Base-by-base conservation (phyloP, 2,888 invertebrate species). In the Cheilosia grossa region DNA sequence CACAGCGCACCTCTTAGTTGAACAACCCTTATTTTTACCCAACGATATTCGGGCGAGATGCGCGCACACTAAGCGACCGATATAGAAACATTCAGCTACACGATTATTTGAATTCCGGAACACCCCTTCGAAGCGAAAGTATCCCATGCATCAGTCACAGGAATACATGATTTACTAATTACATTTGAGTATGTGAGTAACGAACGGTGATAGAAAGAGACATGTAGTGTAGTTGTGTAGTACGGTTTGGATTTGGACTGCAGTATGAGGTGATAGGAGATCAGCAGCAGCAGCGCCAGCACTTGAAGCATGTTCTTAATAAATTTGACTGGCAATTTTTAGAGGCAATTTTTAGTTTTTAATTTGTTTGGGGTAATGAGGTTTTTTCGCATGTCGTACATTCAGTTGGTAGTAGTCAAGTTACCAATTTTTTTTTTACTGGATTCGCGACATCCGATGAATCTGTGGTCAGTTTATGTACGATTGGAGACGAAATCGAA, bases 61-160 rank as follows among this genome's bases (percentile, higher is more conserved):
- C 49, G 75, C 53, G 53, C 7, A 37, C 27, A 47, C 5, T 7
- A 51, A 33, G 37, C 47, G 33, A 42, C 59, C 21, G 40, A 64
- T 40, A 51, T 53, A 44, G 21, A 54, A 59, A 27, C 19, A 37
- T 64, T 24, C 19, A 24, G 56, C n/a, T 58, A 59, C 40, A 44
- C 17, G 69, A 59, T 33, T 64, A 69, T 66, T 63, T 69, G 75
- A 82, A 82, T 82, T 77, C 72, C 77, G 53, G 37, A 66, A 56
- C 78, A 78, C 75, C 81, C 74, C 77, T 72, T 66, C 69, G 24
- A 59, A 40, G 13, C 4, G 13, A 37, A 37, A 37, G 37, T 37
- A 37, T 37, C 37, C 3, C 37, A 37, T 9, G 33, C 33, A 30
- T 30, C 30, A 49, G 40, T 30, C 51, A 58, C 9, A 42, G 47